Conservation (phyloP, 2,888 invertebrate genomes). For the Chorisops tibialis region DNA sequence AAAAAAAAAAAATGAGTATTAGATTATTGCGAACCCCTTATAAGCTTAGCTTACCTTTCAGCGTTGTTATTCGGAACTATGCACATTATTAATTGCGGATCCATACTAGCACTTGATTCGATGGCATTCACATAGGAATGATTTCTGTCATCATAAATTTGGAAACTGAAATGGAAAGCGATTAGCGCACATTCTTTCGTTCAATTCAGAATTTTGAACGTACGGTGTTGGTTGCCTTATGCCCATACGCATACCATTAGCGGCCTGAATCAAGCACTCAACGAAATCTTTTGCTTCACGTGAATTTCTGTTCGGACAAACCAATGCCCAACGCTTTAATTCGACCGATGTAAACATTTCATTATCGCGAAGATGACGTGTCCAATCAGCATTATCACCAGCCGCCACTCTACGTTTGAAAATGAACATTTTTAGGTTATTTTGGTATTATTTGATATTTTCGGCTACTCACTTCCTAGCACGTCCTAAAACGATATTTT, state of each 20-base stretch:
- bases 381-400: slow-evolving; percentile 75
- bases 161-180: slow-evolving; percentile 21
- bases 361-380: slow-evolving; percentile 59
- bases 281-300: slow-evolving; percentile 47
- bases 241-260: slow-evolving; percentile 52
- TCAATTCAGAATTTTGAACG: background rate
- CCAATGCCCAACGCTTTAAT: slow-evolving; percentile 50
- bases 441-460: background rate
- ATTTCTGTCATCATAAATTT: slow-evolving; percentile 59
- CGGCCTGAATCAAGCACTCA: slow-evolving; percentile 46
- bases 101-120: slow-evolving; percentile 57
- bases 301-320: slow-evolving; percentile 42
- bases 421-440: background rate
- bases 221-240: slow-evolving; percentile 51
- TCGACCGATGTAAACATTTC: slow-evolving; percentile 48
- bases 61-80: slow-evolving; percentile 67
- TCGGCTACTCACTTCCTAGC: slow-evolving; percentile 40
- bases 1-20: background rate
- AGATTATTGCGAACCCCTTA: background rate
- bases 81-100: slow-evolving; percentile 65
- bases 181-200: too few relatives aligned
- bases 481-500: slow-evolving; percentile 60
- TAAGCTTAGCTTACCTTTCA: slow-evolving; percentile 57
- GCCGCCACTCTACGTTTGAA: slow-evolving; percentile 36
- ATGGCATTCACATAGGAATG: slow-evolving; percentile 61